These are phyloP conservation scores for Tachina lurida DNA, from an alignment of 2,888 invertebrate genomes.

Conservation along the genomic window DNA sequence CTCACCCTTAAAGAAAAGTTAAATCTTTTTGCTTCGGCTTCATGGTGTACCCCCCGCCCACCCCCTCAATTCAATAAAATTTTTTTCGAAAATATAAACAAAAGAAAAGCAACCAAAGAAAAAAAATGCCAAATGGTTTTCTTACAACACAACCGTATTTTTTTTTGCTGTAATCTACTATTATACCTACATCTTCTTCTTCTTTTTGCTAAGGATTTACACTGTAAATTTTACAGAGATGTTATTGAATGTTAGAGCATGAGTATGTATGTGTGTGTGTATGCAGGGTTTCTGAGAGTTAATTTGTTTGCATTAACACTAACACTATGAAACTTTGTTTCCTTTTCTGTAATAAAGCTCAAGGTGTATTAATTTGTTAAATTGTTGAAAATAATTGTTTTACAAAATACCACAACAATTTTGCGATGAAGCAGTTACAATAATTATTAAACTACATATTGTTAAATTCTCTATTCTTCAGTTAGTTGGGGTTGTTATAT, in stretches of 20 bases:
- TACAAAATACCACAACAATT: no score
- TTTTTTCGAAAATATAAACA: conserved; percentile 35
- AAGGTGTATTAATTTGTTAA: no score
- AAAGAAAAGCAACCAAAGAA: neutral
- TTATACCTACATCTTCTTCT: neutral
- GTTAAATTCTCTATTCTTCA: no score
- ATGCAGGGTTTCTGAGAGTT: neutral
- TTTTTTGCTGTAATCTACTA: neutral
- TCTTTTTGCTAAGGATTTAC: conserved; percentile 26
- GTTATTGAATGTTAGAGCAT: neutral
- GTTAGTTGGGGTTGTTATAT: neutral
- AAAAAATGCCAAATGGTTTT: conserved; percentile 2
- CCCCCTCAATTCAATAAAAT: no score
- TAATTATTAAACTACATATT: no score
- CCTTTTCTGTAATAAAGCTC: neutral
- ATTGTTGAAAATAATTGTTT: no score
- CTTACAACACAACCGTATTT: neutral
- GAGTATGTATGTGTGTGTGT: neutral
- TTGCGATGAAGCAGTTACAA: no score
- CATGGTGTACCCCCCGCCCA: conserved; percentile 21
- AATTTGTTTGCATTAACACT: neutral
- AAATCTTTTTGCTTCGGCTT: neutral
- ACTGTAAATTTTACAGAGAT: neutral
- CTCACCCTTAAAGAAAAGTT: conserved; percentile 15
- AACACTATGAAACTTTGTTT: neutral